Conservation (phyloP, 2,113 vertebrate species). For the Drymodes brunneopygia region DNA sequence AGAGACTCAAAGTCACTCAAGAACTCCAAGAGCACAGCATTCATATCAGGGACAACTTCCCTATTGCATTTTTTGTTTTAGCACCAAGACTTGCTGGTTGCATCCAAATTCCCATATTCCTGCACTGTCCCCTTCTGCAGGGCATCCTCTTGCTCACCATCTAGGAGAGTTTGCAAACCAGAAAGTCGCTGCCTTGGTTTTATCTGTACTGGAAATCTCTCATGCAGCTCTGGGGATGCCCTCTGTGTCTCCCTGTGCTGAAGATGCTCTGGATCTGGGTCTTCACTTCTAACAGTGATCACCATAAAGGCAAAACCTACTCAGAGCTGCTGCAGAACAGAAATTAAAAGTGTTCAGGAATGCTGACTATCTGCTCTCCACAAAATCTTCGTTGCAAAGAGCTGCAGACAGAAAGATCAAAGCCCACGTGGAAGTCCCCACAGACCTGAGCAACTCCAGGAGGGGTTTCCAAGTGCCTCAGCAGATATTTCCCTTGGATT, state of each 20-base stretch:
- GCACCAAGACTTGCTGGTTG: neutral
- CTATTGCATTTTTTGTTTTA: neutral
- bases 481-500: neutral
- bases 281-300: neutral
- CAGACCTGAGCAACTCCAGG: neutral
- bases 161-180: neutral
- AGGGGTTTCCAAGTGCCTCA: neutral
- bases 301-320: fast-evolving
- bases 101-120: neutral
- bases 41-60: neutral
- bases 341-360: neutral
- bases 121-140: neutral
- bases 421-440: neutral
- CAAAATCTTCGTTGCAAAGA: neutral
- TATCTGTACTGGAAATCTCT: neutral
- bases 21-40: neutral
- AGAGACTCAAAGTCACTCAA: neutral
- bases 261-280: neutral
- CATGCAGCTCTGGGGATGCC: neutral
- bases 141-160: neutral
- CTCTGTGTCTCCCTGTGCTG: neutral
- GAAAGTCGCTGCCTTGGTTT: neutral
- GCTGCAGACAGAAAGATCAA: conserved; percentile 24
- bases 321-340: neutral
- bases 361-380: neutral